A percentile compares a stretch with the other conserved stretches of the same genome.
Evolutionary conservation across 2,888 invertebrate species (phyloP).

Genomic region (Scelioninae gen. 1): DNA sequence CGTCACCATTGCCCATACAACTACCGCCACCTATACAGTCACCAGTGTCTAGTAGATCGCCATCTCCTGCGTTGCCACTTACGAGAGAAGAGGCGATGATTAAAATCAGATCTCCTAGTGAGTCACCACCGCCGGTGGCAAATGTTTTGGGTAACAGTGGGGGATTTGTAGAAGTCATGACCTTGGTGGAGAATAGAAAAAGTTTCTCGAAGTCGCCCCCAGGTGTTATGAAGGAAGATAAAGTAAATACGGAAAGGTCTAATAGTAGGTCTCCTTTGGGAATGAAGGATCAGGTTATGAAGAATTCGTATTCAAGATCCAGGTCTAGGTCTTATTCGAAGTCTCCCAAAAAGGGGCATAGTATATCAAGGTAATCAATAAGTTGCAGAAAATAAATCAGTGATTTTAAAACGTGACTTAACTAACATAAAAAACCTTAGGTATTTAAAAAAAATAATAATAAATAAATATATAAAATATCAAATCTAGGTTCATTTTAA

Average conservation of each 20-base stretch:
- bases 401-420: no score
- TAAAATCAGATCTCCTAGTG: conserved; percentile 76
- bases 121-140: conserved; percentile 74
- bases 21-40: conserved; percentile 73
- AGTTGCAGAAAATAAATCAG: no score
- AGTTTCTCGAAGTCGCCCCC: conserved; percentile 73
- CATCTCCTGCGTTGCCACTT: conserved; percentile 80
- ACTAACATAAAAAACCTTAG: no score
- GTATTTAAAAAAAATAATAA: no score
- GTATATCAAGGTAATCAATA: conserved; percentile 77
- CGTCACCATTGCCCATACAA: conserved; percentile 61
- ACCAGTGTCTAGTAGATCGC: conserved; percentile 80
- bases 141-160: conserved; percentile 49
- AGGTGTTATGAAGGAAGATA: conserved; percentile 65
- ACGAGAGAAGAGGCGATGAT: conserved; percentile 80
- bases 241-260: conserved; percentile 73
- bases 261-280: conserved; percentile 76
- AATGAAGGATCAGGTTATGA: conserved; percentile 52
- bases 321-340: conserved; percentile 77
- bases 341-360: conserved; percentile 77
- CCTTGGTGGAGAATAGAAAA: conserved; percentile 49
- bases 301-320: conserved; percentile 75
- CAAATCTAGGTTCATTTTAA: no score
- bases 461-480: no score
- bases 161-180: conserved; percentile 56